Percentiles rank a stretch among this genome's conserved stretches.
These are phyloP conservation scores for Isurus oxyrinchus DNA, from an alignment of 2,113 vertebrate genomes.

Conservation along the genomic window DNA sequence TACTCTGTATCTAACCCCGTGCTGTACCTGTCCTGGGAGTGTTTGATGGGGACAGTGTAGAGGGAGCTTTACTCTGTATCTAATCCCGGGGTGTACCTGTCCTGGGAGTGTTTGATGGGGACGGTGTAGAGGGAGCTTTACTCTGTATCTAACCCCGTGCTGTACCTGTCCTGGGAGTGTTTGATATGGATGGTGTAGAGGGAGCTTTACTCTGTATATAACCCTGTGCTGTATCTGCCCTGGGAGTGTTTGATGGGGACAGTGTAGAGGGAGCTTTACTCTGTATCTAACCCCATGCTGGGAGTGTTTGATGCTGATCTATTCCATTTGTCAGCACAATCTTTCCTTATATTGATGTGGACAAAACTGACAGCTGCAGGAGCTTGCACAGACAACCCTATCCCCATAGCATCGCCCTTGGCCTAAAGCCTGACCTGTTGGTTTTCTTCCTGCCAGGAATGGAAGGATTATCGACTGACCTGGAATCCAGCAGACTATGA, in stretches of 20 bases:
- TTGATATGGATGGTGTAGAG: too few relatives aligned
- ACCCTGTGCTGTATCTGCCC: neutral
- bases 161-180: too few relatives aligned
- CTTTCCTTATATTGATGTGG: too few relatives aligned
- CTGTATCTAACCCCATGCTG: neutral
- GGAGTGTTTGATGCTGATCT: too few relatives aligned
- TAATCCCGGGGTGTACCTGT: neutral
- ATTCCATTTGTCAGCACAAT: too few relatives aligned
- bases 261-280: neutral
- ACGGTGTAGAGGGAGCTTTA: neutral
- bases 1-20: neutral
- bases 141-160: neutral
- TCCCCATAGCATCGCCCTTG: conserved; percentile 11
- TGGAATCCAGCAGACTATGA: conserved; percentile 93
- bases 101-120: neutral
- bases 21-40: neutral
- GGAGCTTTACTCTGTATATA: neutral
- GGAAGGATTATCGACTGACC: conserved; percentile 91
- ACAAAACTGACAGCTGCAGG: too few relatives aligned
- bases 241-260: neutral
- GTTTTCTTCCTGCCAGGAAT: conserved; percentile 64
- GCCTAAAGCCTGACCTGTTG: conserved; percentile 39
- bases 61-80: neutral
- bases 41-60: neutral
- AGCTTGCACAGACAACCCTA: too few relatives aligned